These are phyloP conservation scores for Carlito syrichta DNA, from an alignment of 2,113 vertebrate species.

Conservation along the genomic window DNA sequence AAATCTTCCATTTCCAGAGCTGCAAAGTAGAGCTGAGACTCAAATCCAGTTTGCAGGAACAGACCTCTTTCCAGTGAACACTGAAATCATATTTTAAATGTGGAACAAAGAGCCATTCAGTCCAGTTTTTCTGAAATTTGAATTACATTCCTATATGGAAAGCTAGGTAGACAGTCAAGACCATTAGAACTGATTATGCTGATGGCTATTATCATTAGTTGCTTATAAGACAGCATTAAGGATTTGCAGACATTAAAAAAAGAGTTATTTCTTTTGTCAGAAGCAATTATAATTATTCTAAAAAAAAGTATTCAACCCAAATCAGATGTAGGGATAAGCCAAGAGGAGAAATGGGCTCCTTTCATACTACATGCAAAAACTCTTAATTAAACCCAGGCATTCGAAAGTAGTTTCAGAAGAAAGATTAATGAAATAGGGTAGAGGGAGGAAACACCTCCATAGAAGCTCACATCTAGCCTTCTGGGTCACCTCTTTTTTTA, in stretches of 20 bases:
- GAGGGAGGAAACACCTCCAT: conserved; percentile 72
- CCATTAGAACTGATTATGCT: conserved; percentile 58
- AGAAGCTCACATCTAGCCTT: conserved; percentile 64
- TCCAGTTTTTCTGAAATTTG: not conserved
- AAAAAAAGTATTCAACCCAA: conserved; percentile 77
- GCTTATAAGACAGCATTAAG: conserved; percentile 74
- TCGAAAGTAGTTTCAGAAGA: conserved; percentile 78
- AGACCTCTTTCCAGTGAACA: conserved; percentile 1
- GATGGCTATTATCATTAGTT: conserved; percentile 74
- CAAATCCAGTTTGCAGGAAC: not conserved
- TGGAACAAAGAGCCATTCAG: conserved; percentile 57
- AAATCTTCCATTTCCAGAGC: not conserved
- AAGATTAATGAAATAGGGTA: conserved; percentile 80
- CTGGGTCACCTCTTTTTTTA: conserved; percentile 51
- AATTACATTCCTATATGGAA: conserved; percentile 29
- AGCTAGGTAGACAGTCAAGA: conserved; percentile 50
- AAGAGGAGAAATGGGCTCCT: conserved; percentile 69
- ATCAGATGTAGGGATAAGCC: conserved; percentile 80
- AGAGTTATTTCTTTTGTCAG: conserved; percentile 81
- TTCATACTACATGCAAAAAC: conserved; percentile 73
- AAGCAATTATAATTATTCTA: conserved; percentile 84
- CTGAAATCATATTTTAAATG: conserved; percentile 48
- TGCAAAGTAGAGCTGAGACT: not conserved
- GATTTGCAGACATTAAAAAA: conserved; percentile 77
- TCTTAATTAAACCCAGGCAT: conserved; percentile 84